Conservation (phyloP, 2,888 invertebrate species). For the Brachynemurus nebulosus region DNA sequence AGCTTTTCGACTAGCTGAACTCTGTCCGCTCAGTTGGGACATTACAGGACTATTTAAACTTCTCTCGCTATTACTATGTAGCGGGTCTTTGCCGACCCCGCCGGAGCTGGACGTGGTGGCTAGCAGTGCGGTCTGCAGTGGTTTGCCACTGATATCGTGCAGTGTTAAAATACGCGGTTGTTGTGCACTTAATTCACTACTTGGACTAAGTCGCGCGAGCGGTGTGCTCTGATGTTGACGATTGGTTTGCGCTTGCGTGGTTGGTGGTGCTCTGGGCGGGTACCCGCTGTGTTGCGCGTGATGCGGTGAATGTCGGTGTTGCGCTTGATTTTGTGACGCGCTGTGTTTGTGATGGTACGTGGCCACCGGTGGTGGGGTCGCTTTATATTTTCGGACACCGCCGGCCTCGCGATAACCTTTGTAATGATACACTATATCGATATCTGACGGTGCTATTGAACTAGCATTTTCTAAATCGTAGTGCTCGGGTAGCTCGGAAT, state of each 20-base stretch:
- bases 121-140: conserved; percentile 73
- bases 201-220: conserved; percentile 77
- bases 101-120: conserved; percentile 84
- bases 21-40: conserved; percentile 81
- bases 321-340: conserved; percentile 44
- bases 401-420: conserved; percentile 81
- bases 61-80: conserved; percentile 82
- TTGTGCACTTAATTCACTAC: conserved; percentile 81
- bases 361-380: conserved; percentile 67
- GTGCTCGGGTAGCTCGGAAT: conserved; percentile 74
- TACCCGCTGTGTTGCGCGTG: conserved; percentile 64
- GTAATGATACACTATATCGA: conserved; percentile 93
- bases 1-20: conserved; percentile 65
- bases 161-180: conserved; percentile 85
- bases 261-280: conserved; percentile 57
- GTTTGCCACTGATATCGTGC: conserved; percentile 88
- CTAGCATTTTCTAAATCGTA: conserved; percentile 96
- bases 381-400: conserved; percentile 76
- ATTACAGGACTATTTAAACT: conserved; percentile 86
- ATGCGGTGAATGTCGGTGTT: conserved; percentile 64
- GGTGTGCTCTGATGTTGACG: conserved; percentile 82
- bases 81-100: conserved; percentile 74
- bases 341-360: conserved; percentile 69
- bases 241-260: conserved; percentile 51
- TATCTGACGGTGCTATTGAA: conserved; percentile 94